These are phyloP conservation scores for Bettongia penicillata DNA, from an alignment of 2,113 vertebrate species.

Conservation along the genomic window DNA sequence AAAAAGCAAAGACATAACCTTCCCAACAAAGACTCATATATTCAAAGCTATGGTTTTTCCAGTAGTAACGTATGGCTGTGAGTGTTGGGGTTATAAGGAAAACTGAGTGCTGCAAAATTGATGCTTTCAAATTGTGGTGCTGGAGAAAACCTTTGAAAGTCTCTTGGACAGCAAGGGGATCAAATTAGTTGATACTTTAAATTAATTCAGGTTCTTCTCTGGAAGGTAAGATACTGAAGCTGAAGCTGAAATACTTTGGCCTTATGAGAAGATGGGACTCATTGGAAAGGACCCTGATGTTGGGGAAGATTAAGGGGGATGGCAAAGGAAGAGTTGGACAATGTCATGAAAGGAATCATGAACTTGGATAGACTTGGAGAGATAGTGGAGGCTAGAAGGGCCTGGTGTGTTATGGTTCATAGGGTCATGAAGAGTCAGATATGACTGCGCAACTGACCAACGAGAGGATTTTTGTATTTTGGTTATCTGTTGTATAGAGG, in stretches of 20 bases:
- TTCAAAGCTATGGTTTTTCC: not conserved
- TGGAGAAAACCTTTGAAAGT: not conserved
- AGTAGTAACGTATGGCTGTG: too few relatives aligned
- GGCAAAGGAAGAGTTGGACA: too few relatives aligned
- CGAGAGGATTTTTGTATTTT: not conserved
- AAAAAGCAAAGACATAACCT: not conserved
- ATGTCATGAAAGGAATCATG: too few relatives aligned
- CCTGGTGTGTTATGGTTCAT: too few relatives aligned
- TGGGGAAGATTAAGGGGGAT: too few relatives aligned
- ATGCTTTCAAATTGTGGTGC: not conserved
- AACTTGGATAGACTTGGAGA: too few relatives aligned
- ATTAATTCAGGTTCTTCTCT: not conserved
- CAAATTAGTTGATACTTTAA: not conserved
- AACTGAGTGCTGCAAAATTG: not conserved
- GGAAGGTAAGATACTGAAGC: not conserved
- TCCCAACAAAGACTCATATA: not conserved
- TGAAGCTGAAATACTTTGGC: not conserved
- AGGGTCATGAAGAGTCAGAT: not conserved
- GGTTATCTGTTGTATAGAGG: not conserved
- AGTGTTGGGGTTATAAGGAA: not conserved
- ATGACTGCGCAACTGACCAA: not conserved
- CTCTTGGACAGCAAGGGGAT: not conserved
- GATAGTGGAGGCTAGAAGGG: not conserved
- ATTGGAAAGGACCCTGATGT: not conserved
- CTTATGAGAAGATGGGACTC: not conserved